phyloP scores from a whole-genome alignment of 1,140 invertebrate species.

The Platyscapa corneri region DNA sequence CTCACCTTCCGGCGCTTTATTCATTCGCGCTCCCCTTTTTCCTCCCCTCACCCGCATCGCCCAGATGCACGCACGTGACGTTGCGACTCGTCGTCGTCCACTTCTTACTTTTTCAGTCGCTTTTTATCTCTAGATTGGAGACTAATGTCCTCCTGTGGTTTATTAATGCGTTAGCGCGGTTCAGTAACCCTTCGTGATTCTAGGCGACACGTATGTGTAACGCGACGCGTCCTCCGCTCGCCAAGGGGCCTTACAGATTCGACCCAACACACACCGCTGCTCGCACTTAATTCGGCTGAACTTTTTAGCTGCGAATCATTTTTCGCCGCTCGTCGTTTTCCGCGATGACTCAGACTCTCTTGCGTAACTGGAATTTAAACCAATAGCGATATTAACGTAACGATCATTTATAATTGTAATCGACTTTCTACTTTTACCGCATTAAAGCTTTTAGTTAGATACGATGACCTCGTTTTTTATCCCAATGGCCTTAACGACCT shows the following conservation, averaged over 20 bases:
- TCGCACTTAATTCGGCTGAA: neutral
- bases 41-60: no score
- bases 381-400: neutral
- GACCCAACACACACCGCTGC: neutral
- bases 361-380: neutral
- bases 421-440: neutral
- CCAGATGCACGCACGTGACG: no score
- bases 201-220: neutral
- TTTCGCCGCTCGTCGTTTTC: neutral
- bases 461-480: neutral
- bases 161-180: conserved; percentile 22
- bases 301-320: neutral
- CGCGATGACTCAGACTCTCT: neutral
- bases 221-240: neutral
- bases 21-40: neutral
- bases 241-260: neutral
- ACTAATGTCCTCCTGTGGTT: conserved; percentile 4
- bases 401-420: neutral
- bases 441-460: neutral
- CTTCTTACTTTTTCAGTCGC: neutral
- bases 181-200: conserved; percentile 29
- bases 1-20: no score
- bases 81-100: neutral
- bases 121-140: neutral
- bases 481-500: neutral